Conservation (phyloP, 2,888 invertebrate genomes). For the Alloscopus bannaensis region DNA sequence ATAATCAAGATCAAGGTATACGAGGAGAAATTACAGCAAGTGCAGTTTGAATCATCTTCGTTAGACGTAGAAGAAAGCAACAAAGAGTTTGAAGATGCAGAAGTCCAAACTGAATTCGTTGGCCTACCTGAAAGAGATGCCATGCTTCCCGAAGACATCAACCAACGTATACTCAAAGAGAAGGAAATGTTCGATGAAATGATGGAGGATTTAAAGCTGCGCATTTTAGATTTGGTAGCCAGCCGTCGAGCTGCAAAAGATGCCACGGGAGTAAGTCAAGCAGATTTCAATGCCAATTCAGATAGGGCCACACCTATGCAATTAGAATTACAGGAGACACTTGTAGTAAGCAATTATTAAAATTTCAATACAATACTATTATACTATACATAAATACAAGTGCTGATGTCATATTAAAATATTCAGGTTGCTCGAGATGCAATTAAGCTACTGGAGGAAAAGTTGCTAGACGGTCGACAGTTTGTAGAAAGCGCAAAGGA, state of each 20-base stretch:
- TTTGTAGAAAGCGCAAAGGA: slow-evolving; percentile 9
- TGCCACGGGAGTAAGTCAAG: neutral
- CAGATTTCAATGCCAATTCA: neutral
- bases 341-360: slow-evolving; percentile 1
- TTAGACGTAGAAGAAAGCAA: slow-evolving; percentile 80
- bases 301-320: slow-evolving; percentile 11
- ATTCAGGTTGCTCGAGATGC: slow-evolving; percentile 28
- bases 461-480: neutral
- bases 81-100: slow-evolving; percentile 45
- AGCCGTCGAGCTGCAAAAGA: too few relatives aligned
- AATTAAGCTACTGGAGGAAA: slow-evolving; percentile 3
- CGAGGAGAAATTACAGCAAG: slow-evolving; percentile 60
- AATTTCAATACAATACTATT: neutral
- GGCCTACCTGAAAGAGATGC: neutral
- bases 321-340: slow-evolving; percentile 9
- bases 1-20: slow-evolving; percentile 61
- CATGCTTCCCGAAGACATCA: slow-evolving; percentile 23
- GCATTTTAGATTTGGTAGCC: slow-evolving; percentile 39
- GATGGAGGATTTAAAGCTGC: slow-evolving; percentile 34
- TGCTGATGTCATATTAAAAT: slow-evolving; percentile 5
- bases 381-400: neutral
- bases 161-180: slow-evolving; percentile 18
- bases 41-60: slow-evolving; percentile 79
- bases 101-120: slow-evolving; percentile 48
- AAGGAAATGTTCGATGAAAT: slow-evolving; percentile 46